These are phyloP conservation scores for Panzeria rudis DNA, from an alignment of 2,888 invertebrate genomes.

Conservation along the genomic window DNA sequence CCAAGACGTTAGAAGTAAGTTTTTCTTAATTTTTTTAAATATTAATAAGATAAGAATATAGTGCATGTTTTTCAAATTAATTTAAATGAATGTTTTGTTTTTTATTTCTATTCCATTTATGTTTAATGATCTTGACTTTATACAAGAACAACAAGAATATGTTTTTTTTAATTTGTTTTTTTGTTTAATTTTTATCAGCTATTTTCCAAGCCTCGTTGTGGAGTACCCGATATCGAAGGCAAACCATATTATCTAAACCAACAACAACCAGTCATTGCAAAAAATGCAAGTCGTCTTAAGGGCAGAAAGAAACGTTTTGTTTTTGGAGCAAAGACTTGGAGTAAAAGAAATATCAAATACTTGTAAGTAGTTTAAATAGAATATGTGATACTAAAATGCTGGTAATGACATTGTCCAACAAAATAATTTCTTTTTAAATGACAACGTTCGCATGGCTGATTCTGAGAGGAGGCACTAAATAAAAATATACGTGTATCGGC, in stretches of 20 bases:
- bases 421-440: no score
- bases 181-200: slow-evolving; percentile 84
- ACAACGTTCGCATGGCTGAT: no score
- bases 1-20: slow-evolving; percentile 86
- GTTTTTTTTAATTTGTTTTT: background rate
- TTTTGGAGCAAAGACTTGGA: slow-evolving; percentile 88
- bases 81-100: slow-evolving; percentile 11
- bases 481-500: no score
- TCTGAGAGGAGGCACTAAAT: no score
- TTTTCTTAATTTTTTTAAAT: slow-evolving; percentile 4
- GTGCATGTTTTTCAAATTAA: no score
- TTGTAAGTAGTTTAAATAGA: slow-evolving; percentile 84
- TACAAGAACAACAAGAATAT: background rate
- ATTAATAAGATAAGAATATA: slow-evolving; percentile 43
- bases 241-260: slow-evolving; percentile 73
- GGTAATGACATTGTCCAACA: slow-evolving; percentile 19
- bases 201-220: slow-evolving; percentile 88
- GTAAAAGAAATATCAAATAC: slow-evolving; percentile 87
- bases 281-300: background rate
- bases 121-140: slow-evolving; percentile 72
- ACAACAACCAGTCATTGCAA: slow-evolving; percentile 18
- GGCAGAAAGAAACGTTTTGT: slow-evolving; percentile 85
- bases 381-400: no score
- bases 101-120: slow-evolving; percentile 24
- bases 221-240: slow-evolving; percentile 87